These are phyloP conservation scores for Drosophila seguyi DNA, from an alignment of 1,140 invertebrate species.

Conservation along the genomic window DNA sequence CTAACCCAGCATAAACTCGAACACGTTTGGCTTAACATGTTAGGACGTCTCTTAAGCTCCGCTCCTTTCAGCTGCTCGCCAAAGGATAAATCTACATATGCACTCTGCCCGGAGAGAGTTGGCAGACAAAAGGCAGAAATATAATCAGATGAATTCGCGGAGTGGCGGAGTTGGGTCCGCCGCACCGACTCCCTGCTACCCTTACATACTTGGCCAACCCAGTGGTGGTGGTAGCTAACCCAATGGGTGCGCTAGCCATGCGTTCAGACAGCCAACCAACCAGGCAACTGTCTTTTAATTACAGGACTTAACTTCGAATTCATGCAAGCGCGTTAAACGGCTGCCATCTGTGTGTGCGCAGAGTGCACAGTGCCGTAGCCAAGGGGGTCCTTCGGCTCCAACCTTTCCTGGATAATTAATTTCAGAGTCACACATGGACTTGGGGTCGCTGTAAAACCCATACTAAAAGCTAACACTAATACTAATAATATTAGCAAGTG, in stretches of 20 bases:
- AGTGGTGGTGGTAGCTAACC: neutral
- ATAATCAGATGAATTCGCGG: slow-evolving; percentile 26
- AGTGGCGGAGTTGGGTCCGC: neutral
- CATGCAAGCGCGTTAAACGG: slow-evolving; percentile 57
- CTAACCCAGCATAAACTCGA: slow-evolving; percentile 72
- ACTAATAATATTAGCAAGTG: neutral
- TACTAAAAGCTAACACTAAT: neutral
- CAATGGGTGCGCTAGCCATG: slow-evolving; percentile 20
- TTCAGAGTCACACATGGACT: neutral
- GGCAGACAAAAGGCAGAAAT: slow-evolving; percentile 18
- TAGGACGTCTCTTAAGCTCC: slow-evolving; percentile 61
- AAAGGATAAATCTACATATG: slow-evolving; percentile 20
- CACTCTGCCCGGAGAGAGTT: slow-evolving; percentile 5
- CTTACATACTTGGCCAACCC: slow-evolving; percentile 22
- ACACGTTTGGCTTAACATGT: slow-evolving; percentile 78
- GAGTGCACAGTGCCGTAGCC: neutral
- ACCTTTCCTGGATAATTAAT: neutral
- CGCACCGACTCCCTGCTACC: slow-evolving; percentile 29
- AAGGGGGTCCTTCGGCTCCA: neutral
- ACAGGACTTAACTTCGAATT: slow-evolving; percentile 58
- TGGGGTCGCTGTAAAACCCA: no score
- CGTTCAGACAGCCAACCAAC: slow-evolving; percentile 38
- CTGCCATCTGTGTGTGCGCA: slow-evolving; percentile 13
- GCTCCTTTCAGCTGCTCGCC: slow-evolving; percentile 45
- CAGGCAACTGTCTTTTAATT: slow-evolving; percentile 73